Evolutionary conservation across 2,888 invertebrate species (phyloP), one percentile per base, ranked within the genome.

Genomic region (Meliscaeva auricollis): DNA sequence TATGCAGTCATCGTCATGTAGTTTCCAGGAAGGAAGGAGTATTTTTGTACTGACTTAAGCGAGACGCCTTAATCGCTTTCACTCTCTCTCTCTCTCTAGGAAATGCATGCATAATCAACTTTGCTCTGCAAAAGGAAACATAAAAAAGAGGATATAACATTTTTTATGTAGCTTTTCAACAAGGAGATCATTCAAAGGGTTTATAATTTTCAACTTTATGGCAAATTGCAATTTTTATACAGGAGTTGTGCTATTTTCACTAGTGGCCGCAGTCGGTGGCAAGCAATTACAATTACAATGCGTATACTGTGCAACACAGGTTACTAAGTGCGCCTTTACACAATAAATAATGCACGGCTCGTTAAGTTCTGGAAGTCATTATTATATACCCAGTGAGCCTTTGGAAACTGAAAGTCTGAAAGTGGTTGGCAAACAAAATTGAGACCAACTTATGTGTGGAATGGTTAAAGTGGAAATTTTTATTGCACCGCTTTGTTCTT

Each of bases 31-130:
- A n/a, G 20, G 30, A 17, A 8, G 13, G 17, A 6, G 15, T 35
- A 6, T 35, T 15, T 17, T 46, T 46, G 8, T 11, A 32, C 0
- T 56, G 30, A 15, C 11, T n/a, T n/a, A 56, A 56, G 32, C 2
- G 13, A 11, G 17, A 7, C 13, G 5, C 11, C 26, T 17, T 46
- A 64, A 46, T 64, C 44, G 64, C 64, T 46, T 46, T 46, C 13
- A 17, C 46, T 64, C 17, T 17, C 46, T 8, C 44, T 46, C 7
- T 11, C 62, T 64, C 7, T 46, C 46, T 3, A 30, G 30, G 17
- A 46, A 64, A 32, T 64, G 11, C 30, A 64, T 64, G 58, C 35
- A 64, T 32, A 64, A 64, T 64, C 30, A 46, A 64, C 62, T 62
- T 41, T 62, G 15, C 17, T 44, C 62, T 44, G 46, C 7, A 11